Evolutionary conservation across 2,113 vertebrate genomes (phyloP), one percentile per base, ranked within the genome.

Genomic region (Pampusana beccarii): DNA sequence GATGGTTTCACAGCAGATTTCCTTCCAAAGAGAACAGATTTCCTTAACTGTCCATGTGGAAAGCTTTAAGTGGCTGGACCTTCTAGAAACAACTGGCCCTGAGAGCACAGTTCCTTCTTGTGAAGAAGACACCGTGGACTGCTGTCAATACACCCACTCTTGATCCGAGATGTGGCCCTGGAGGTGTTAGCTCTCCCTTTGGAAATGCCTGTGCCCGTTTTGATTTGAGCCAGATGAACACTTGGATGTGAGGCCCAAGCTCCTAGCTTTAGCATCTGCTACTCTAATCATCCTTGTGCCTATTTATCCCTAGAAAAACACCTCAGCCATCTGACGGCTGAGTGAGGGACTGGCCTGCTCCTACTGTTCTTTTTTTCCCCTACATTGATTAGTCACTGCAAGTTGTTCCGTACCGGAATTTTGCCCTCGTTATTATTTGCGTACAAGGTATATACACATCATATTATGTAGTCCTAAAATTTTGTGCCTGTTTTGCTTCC

Each of bases 251-350:
- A 28, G 88, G 69, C 46, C 33, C 54, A 48, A 92, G 72, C 50
- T 92, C 90, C 79, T 71, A 84, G 86, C 93, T 74, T 26, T 81
- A 91, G 90, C 93, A 96, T 94, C 92, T 97, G 90, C 80, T 96
- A 61, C 79, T 62, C 15, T 64, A 88, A 91, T 93, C 74, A 80
- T 75, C 65, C 75, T 91, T 67, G 86, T 88, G 85, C 75, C 88
- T 90, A 95, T 95, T 95, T 96, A 93, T 80, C 86, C 48, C 38
- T 46, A 84, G 92, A 92, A 91, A 90, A 96, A 69, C 28, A 67
- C 66, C 80, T 83, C 81, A 79, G 82, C 89, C 89, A 86, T 94
- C 84, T 92, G 92, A 97, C 17, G 19, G 72, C 33, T 84, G 87
- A 85, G 71, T 33, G 78, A 96, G 75, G 85, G 61, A 88, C 48